Evolutionary conservation across 1,140 invertebrate species (phyloP).

Genomic region (Oncopeltus fasciatus): DNA sequence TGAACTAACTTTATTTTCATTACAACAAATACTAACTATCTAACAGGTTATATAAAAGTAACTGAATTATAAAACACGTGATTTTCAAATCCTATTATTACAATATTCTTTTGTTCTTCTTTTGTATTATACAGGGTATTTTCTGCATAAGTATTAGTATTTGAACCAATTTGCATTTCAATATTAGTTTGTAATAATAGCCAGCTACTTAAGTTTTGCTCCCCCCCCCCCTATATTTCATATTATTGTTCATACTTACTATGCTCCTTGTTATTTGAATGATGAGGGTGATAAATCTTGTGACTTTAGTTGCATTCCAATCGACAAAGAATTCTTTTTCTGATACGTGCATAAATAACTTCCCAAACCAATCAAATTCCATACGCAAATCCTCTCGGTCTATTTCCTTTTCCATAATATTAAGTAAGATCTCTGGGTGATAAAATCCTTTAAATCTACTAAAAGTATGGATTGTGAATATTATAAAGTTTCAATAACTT

Average conservation of each 20-base stretch:
- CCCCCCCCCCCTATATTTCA: too few relatives aligned
- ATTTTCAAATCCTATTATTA: too few relatives aligned
- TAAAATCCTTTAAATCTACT: constrained; percentile 1
- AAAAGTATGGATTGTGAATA: background rate
- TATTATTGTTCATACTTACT: background rate
- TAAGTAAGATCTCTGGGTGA: background rate
- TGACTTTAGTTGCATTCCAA: background rate
- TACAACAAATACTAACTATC: too few relatives aligned
- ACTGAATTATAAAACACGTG: too few relatives aligned
- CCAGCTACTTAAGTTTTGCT: too few relatives aligned
- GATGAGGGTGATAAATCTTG: background rate
- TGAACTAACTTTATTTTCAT: too few relatives aligned
- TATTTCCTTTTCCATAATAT: constrained; percentile 1
- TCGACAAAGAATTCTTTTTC: background rate
- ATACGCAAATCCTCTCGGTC: background rate
- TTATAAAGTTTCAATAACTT: background rate
- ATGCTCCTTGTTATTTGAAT: background rate
- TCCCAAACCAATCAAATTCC: background rate
- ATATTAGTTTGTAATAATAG: too few relatives aligned
- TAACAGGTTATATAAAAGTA: too few relatives aligned
- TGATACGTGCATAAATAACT: background rate
- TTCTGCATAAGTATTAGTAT: too few relatives aligned
- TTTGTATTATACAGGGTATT: too few relatives aligned
- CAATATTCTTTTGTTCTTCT: too few relatives aligned
- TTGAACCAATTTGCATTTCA: too few relatives aligned